Conservation (phyloP, 2,797 vertebrate genomes). For the Pogonophryne albipinna region DNA sequence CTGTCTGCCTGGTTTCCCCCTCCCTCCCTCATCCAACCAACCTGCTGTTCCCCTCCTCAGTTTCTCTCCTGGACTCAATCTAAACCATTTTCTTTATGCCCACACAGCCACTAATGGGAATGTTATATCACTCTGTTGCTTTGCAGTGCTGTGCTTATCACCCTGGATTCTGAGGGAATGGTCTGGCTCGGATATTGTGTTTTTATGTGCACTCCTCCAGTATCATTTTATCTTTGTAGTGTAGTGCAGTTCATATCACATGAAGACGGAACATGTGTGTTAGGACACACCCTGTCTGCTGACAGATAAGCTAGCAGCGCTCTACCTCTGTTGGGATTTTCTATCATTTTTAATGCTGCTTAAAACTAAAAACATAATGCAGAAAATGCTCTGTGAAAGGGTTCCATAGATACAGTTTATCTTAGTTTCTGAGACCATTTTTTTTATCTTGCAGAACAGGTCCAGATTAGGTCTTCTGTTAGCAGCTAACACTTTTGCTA, state of each 20-base stretch:
- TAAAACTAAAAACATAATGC: background rate
- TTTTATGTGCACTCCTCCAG: conserved; percentile 1
- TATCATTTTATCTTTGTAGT: background rate
- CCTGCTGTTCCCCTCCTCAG: conserved; percentile 33
- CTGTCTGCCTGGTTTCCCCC: conserved; percentile 27
- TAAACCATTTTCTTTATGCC: conserved; percentile 32
- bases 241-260: conserved; percentile 11
- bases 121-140: conserved; percentile 21
- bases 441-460: background rate
- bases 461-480: background rate
- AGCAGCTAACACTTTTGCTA: background rate
- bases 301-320: background rate
- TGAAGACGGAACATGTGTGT: conserved; percentile 4
- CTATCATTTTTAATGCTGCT: background rate
- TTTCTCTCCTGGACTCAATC: conserved; percentile 2
- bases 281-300: conserved; percentile 4
- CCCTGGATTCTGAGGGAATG: conserved; percentile 10
- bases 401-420: background rate
- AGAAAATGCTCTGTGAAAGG: background rate
- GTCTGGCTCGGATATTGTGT: conserved; percentile 8
- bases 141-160: conserved; percentile 12
- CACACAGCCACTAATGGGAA: conserved; percentile 10
- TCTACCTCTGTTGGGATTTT: background rate
- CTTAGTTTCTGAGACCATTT: background rate
- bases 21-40: conserved; percentile 29